Evolutionary conservation across 2,888 invertebrate species (phyloP).

Genomic region (Drosophila hamatofila): DNA sequence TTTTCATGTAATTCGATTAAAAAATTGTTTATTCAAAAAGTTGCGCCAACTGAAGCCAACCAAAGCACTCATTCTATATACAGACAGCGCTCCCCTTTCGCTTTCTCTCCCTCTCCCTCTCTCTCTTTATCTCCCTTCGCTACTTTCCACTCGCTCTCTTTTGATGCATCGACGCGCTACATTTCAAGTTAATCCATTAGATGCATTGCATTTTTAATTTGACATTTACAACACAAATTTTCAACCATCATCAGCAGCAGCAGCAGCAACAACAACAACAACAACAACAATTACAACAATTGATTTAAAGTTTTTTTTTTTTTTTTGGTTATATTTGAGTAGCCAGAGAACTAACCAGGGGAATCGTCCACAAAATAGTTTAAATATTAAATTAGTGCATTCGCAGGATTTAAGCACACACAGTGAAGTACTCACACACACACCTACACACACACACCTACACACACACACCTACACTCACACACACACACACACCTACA

Average conservation of each 20-base stretch:
- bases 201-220: slow-evolving; percentile 78
- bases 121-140: not conserved
- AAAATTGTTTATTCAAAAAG: slow-evolving; percentile 57
- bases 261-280: slow-evolving; percentile 9
- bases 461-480: not conserved
- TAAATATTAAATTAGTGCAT: slow-evolving; percentile 64
- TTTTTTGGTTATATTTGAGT: not conserved
- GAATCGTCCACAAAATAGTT: slow-evolving; percentile 57
- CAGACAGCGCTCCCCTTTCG: not conserved
- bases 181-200: slow-evolving; percentile 75
- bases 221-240: slow-evolving; percentile 76
- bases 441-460: not conserved
- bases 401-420: slow-evolving; percentile 36
- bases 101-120: too few relatives aligned
- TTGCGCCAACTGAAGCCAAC: slow-evolving; percentile 29
- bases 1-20: slow-evolving; percentile 53
- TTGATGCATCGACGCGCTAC: slow-evolving; percentile 72
- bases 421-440: not conserved
- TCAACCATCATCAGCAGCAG: slow-evolving; percentile 20
- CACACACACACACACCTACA: not conserved
- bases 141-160: not conserved
- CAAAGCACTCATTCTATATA: not conserved
- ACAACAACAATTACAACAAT: slow-evolving; percentile 27
- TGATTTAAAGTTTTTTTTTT: slow-evolving; percentile 15
- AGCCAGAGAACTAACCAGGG: slow-evolving; percentile 24